Evolutionary conservation across 2,113 vertebrate genomes (phyloP).

Genomic region (Pterophyllum scalare): DNA sequence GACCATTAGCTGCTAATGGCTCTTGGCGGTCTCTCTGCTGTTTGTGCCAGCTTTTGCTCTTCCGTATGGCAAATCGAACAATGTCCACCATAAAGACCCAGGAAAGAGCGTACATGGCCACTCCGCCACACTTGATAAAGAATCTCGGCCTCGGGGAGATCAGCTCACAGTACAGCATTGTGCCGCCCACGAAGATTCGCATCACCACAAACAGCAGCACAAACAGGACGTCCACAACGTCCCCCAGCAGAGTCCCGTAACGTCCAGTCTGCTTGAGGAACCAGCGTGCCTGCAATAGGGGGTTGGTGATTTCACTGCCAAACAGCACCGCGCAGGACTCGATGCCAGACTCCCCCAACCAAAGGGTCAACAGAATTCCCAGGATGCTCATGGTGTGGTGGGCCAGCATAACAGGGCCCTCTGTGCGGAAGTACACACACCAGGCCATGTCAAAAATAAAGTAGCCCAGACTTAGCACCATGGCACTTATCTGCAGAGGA

Average conservation of each 20-base stretch:
- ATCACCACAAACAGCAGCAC: constrained; percentile 90
- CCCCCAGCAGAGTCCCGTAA: constrained; percentile 84
- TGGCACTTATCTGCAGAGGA: constrained; percentile 86
- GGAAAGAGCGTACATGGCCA: constrained; percentile 93
- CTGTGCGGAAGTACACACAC: constrained; percentile 93
- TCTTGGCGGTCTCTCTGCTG: constrained; percentile 72
- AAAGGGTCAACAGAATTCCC: constrained; percentile 89
- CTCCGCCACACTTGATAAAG: constrained; percentile 91
- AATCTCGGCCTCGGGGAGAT: constrained; percentile 89
- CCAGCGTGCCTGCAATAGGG: constrained; percentile 94
- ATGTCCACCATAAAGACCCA: constrained; percentile 96
- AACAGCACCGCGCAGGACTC: constrained; percentile 94
- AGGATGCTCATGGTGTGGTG: constrained; percentile 95
- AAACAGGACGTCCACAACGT: constrained; percentile 90
- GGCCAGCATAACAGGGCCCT: constrained; percentile 93
- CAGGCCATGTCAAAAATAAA: constrained; percentile 95
- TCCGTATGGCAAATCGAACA: constrained; percentile 87
- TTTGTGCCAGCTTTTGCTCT: constrained; percentile 85
- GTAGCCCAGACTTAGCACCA: constrained; percentile 93
- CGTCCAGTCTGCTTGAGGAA: constrained; percentile 91
- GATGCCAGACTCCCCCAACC: constrained; percentile 89
- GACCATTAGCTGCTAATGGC: constrained; percentile 67
- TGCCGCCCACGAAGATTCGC: constrained; percentile 90
- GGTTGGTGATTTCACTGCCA: constrained; percentile 96
- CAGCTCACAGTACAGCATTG: constrained; percentile 94